phyloP scores from a whole-genome alignment of 2,797 vertebrate genomes.

The Coluber constrictor region DNA sequence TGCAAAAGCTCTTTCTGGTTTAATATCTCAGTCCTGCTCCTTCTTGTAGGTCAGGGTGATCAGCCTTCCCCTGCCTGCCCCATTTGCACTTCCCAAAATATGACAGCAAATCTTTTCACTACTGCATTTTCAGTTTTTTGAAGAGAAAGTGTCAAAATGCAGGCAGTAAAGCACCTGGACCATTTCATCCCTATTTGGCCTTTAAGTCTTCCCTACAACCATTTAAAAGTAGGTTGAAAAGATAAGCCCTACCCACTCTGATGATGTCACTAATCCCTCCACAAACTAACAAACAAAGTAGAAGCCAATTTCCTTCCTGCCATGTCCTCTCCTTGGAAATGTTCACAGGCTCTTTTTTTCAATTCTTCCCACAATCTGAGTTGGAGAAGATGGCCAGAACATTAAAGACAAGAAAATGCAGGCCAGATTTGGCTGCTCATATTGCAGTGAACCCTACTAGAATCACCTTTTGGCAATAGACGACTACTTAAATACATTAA shows the following conservation, averaged over 20 bases:
- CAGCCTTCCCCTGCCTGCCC: neutral
- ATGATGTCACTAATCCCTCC: neutral
- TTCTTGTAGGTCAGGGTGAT: neutral
- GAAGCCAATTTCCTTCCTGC: neutral
- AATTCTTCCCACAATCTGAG: neutral
- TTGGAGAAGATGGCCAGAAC: neutral
- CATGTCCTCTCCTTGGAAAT: neutral
- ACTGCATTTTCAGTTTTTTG: neutral
- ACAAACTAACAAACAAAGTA: neutral
- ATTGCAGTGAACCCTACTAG: neutral
- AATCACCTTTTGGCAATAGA: neutral
- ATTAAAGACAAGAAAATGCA: neutral
- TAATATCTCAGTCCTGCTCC: neutral
- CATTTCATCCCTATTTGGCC: neutral
- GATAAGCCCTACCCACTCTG: neutral
- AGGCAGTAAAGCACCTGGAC: neutral
- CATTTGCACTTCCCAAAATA: neutral
- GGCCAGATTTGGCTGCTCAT: neutral
- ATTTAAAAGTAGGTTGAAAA: neutral
- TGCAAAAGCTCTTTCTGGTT: neutral
- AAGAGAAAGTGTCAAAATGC: neutral
- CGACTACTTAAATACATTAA: neutral
- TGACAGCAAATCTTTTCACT: neutral
- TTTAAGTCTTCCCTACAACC: neutral
- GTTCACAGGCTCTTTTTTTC: neutral